These are phyloP conservation scores for Phoronis australis DNA, from an alignment of 2,888 invertebrate species.

Conservation along the genomic window DNA sequence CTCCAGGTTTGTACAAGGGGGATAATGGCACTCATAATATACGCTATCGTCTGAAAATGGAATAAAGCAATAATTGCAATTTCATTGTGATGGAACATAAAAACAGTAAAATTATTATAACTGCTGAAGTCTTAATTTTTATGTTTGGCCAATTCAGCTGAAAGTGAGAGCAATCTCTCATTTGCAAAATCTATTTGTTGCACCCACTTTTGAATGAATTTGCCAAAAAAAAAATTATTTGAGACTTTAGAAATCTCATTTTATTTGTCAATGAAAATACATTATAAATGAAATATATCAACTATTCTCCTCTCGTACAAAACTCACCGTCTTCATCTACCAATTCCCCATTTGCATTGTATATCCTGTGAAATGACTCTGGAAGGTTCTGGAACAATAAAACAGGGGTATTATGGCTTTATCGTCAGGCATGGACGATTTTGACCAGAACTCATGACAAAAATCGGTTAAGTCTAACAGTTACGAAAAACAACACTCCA, in stretches of 20 bases:
- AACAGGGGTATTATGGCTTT: not conserved
- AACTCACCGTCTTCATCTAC: conserved; percentile 46
- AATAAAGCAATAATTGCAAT: not conserved
- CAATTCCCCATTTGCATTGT: conserved; percentile 52
- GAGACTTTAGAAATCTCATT: no score
- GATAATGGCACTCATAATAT: conserved; percentile 57
- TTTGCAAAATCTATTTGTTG: not conserved
- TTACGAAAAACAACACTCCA: no score
- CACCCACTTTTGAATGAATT: not conserved
- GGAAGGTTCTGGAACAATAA: conserved; percentile 41
- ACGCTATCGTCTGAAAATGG: conserved; percentile 33
- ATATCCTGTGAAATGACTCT: conserved; percentile 45
- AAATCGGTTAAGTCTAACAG: no score
- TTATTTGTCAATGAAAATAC: no score
- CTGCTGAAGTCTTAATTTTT: no score
- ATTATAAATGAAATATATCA: no score
- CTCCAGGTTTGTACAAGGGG: conserved; percentile 57
- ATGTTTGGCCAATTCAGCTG: no score
- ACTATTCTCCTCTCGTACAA: no score
- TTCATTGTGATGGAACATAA: not conserved
- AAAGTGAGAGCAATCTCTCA: not conserved
- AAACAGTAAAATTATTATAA: not conserved
- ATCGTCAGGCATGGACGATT: no score
- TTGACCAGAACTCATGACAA: no score
- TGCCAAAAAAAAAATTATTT: not conserved